These are phyloP conservation scores for Bufotes viridis DNA, from an alignment of 2,797 vertebrate species.

Conservation along the genomic window DNA sequence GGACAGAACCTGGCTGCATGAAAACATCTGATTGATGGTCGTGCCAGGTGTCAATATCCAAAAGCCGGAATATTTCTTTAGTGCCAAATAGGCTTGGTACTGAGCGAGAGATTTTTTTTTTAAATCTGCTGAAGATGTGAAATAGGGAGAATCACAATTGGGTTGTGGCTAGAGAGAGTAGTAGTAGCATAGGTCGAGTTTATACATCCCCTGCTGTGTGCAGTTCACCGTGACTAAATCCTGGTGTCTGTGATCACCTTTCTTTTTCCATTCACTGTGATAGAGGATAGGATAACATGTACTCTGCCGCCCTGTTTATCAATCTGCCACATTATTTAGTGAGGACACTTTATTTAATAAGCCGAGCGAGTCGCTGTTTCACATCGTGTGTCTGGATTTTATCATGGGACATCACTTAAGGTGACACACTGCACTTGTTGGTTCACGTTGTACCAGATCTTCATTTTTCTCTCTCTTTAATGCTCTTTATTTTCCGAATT, in stretches of 20 bases:
- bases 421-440: background rate
- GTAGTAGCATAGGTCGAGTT: background rate
- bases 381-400: conserved; percentile 1
- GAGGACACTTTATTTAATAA: conserved; percentile 10
- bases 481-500: too few relatives aligned
- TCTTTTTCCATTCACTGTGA: background rate
- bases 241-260: background rate
- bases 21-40: too few relatives aligned
- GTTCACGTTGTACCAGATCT: background rate
- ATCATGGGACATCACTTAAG: background rate
- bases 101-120: too few relatives aligned
- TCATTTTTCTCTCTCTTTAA: background rate
- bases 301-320: background rate
- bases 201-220: background rate
- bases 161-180: too few relatives aligned
- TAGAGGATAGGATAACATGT: background rate
- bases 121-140: too few relatives aligned
- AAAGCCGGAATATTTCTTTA: too few relatives aligned
- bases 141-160: too few relatives aligned
- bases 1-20: too few relatives aligned
- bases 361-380: background rate
- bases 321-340: conserved; percentile 1
- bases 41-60: too few relatives aligned
- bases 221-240: background rate
- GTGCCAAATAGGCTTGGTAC: too few relatives aligned